Conservation (phyloP, 2,113 vertebrate genomes). For the Pseudorectes ferrugineus region DNA sequence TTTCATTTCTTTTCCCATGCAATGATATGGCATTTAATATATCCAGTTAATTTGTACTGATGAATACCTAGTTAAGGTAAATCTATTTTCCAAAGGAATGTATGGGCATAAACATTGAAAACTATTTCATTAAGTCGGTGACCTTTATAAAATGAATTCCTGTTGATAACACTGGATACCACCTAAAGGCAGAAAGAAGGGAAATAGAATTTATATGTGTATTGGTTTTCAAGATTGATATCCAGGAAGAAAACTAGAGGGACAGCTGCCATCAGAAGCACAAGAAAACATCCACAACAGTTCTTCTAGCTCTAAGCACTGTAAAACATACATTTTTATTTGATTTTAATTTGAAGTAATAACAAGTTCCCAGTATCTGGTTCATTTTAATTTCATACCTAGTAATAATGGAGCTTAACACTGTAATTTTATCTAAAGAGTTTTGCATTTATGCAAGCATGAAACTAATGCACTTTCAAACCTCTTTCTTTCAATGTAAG, state of each 20-base stretch:
- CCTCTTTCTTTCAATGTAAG: background rate
- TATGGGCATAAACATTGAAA: constrained; percentile 22
- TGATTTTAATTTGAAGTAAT: background rate
- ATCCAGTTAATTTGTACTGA: constrained; percentile 25
- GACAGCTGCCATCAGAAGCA: background rate
- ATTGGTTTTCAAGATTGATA: constrained; percentile 21
- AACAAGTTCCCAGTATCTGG: background rate
- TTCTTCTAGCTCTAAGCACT: background rate
- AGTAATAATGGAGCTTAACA: background rate
- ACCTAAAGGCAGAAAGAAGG: constrained; percentile 13
- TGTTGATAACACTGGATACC: constrained; percentile 1
- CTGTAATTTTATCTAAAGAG: background rate
- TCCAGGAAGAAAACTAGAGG: background rate
- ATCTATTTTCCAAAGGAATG: constrained; percentile 39
- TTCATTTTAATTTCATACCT: constrained; percentile 29
- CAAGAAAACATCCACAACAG: background rate
- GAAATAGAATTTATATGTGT: constrained; percentile 43
- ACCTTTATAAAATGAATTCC: constrained; percentile 56
- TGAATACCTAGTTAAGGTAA: constrained; percentile 43
- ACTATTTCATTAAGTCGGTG: constrained; percentile 52
- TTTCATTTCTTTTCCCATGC: background rate
- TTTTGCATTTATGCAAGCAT: background rate
- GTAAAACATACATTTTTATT: background rate
- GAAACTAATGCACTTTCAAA: background rate
- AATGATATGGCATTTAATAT: constrained; percentile 6